Evolutionary conservation across 2,888 invertebrate genomes (phyloP).

Genomic region (Dryococelus australis): DNA sequence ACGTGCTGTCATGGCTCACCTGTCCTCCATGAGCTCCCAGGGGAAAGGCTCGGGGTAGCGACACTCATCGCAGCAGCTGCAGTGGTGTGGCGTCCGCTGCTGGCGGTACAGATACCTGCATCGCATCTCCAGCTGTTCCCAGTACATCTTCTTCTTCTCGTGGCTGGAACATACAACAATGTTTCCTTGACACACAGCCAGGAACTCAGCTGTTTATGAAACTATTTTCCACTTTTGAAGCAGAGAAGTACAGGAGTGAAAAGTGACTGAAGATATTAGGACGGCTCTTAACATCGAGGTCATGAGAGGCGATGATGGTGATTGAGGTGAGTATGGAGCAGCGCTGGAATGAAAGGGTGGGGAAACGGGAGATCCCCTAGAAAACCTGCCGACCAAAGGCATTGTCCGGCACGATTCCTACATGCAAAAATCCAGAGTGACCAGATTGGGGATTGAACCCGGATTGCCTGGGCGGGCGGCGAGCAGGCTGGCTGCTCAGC

Average conservation of each 20-base stretch:
- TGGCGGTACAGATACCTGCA: constrained; percentile 80
- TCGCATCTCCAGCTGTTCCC: constrained; percentile 88
- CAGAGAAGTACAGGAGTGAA: not conserved
- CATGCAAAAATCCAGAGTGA: too few species aligned
- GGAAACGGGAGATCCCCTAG: too few species aligned
- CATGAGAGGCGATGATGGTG: too few species aligned
- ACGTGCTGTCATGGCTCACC: constrained; percentile 51
- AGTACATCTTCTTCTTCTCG: constrained; percentile 93
- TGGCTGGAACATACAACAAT: constrained; percentile 66
- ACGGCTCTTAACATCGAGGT: too few species aligned
- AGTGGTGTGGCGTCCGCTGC: constrained; percentile 59
- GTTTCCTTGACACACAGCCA: not conserved
- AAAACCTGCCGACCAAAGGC: too few species aligned
- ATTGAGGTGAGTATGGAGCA: too few species aligned
- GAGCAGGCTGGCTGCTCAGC: too few species aligned
- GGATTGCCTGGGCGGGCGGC: too few species aligned
- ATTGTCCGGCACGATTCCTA: too few species aligned
- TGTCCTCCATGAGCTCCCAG: constrained; percentile 63
- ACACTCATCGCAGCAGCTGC: constrained; percentile 77
- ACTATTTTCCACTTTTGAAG: not conserved
- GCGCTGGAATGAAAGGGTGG: too few species aligned
- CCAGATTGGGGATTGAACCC: too few species aligned
- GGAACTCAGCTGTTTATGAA: not conserved
- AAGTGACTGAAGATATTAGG: not conserved
- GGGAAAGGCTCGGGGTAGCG: constrained; percentile 67